phyloP scores from a whole-genome alignment of 2,888 invertebrate species.

The Oligia strigilis region DNA sequence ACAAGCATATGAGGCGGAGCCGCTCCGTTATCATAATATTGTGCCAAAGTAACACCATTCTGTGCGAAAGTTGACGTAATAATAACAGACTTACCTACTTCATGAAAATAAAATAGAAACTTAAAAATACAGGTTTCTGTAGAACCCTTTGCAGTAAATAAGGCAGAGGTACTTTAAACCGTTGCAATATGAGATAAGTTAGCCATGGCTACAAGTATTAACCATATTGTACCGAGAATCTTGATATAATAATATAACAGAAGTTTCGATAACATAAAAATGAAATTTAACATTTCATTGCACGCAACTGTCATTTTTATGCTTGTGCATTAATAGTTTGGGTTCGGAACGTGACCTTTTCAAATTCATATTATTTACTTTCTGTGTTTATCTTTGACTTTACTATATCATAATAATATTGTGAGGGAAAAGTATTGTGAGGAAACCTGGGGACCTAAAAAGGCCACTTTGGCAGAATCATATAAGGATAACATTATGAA shows the following conservation, averaged over 20 bases:
- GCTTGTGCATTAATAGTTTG: neutral
- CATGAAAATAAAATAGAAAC: slow-evolving; percentile 11
- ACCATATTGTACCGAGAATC: neutral
- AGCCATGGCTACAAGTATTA: neutral
- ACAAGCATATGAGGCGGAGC: slow-evolving; percentile 6
- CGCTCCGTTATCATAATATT: slow-evolving; percentile 41
- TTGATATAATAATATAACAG: neutral
- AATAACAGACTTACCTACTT: slow-evolving; percentile 36
- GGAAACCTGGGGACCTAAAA: too few species aligned
- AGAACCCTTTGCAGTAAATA: slow-evolving; percentile 16
- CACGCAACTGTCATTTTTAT: slow-evolving; percentile 4
- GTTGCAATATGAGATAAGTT: neutral
- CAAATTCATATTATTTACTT: neutral
- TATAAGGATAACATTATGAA: too few species aligned
- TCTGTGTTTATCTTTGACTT: neutral
- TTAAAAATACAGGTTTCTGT: slow-evolving; percentile 18
- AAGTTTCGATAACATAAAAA: neutral
- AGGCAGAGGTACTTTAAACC: neutral
- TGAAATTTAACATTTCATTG: slow-evolving; percentile 1
- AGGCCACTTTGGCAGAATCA: too few species aligned
- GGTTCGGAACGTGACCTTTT: neutral
- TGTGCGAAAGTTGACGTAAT: slow-evolving; percentile 31
- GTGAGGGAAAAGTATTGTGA: too few species aligned
- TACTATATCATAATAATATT: neutral
- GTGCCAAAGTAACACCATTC: slow-evolving; percentile 31